phyloP scores from a whole-genome alignment of 1,140 invertebrate species.

The Lucilia sericata region DNA sequence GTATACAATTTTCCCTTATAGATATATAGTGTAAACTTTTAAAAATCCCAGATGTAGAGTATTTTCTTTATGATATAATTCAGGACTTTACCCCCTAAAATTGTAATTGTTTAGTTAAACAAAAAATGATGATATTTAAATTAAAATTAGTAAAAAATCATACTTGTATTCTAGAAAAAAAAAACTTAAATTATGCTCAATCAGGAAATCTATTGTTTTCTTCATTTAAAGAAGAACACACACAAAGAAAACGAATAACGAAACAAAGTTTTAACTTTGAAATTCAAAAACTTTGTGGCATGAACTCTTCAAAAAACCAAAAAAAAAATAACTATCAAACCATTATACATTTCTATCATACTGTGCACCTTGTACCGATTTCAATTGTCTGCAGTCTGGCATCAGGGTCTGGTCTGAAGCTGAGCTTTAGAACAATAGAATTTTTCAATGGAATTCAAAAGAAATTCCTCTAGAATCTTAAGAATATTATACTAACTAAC shows the following conservation, averaged over 20 bases:
- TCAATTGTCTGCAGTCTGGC: neutral
- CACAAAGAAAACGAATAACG: neutral
- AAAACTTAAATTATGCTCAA: slow-evolving; percentile 16
- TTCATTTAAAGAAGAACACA: neutral
- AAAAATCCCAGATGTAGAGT: no score
- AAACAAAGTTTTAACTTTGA: neutral
- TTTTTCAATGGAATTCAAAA: neutral
- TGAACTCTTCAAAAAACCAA: neutral
- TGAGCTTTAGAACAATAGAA: slow-evolving; percentile 8
- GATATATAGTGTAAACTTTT: no score
- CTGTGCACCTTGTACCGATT: neutral
- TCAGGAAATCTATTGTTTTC: slow-evolving; percentile 15
- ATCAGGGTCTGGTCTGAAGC: neutral
- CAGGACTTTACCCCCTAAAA: no score
- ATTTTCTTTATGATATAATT: no score
- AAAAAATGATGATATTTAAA: no score
- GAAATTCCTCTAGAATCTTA: slow-evolving; percentile 3
- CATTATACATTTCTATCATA: neutral
- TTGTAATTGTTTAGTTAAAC: no score
- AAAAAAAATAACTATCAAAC: neutral
- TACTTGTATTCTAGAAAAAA: neutral
- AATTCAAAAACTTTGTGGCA: neutral
- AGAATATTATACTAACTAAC: neutral
- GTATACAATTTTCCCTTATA: no score
- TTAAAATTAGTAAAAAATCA: neutral